Base-by-base conservation (phyloP, 2,888 invertebrate species). In the Liopterus haemorrhoidalis region DNA sequence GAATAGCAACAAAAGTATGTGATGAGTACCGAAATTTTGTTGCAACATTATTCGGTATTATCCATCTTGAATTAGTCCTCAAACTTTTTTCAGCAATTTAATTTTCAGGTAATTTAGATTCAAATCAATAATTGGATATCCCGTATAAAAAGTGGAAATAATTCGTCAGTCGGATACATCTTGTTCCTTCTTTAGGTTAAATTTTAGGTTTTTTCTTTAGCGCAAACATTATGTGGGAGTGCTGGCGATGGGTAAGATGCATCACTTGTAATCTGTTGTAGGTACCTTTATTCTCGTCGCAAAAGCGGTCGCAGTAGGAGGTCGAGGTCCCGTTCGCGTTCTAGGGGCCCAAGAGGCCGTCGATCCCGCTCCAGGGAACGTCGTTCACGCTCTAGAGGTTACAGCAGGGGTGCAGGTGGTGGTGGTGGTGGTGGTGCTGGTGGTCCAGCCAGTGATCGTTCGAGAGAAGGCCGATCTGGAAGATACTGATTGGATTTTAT, bases 271-370 rank as follows among this genome's bases (percentile, higher is more conserved):
- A 45, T 39, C 42, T 48, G 38, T 62, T 67, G 2, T 63, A 76
- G 80, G 61, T 80, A 86, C 66, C 64, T 85, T 59, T 83, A 87
- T 69, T 81, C 85, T 35, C 76, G 86, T 9, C 79, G 85, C 52
- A 73, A 79, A 53, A 70, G 73, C 28, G 72, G 72, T 52, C 63
- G 68, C 38, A 62, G 59, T 16, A 18, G 41, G 1, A 33, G 78
- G 50, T 79, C 80, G 19, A 71, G 79, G 51, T 80, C 80, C 1
- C 74, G 79, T 35, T 79, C 80, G 12, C 59, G 65, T 9, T 50
- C 50, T 24, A 25, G 36, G 25, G 37, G 45, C 3, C 66, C 67
- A 39, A 57, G 69, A 66, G 51, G 72, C 70, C 50, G 72, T 70
- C 50, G 72, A 64, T 57, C 77, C 70, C 58, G 78, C 72, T 63